Evolutionary conservation across 2,797 vertebrate genomes (phyloP), one percentile per base, ranked within the genome.

Genomic region (Brachyalestes nurse): DNA sequence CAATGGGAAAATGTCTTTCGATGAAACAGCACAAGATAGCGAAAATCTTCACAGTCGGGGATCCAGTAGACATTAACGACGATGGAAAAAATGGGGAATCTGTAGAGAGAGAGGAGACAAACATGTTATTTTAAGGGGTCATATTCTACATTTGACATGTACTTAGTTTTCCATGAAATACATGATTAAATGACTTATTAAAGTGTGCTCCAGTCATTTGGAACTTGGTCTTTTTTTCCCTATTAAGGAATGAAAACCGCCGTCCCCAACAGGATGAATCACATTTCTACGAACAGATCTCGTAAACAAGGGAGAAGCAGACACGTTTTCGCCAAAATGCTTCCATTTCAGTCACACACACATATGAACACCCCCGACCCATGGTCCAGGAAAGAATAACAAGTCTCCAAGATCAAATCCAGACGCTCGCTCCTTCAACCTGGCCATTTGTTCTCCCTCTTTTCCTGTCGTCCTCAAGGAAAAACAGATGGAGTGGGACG

Each of bases 41-140:
- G 72, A 86, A 80, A 80, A 88, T 92, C 91, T 92, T 94, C 93
- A 93, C 93, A 93, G 92, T 91, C 87, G 88, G 89, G 89, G 92
- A 89, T 93, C 92, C 90, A 92, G 92, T 88, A 87, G 90, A 92
- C 90, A 88, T 91, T 87, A 90, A 62, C 45, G 21, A 66, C 65
- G 28, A 70, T 28, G 53, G 83, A 86, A 91, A 45, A 86, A 90
- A 78, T 42, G 86, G 82, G 88, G 87, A 85, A 90, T 91, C 95
- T 95, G 89, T 79, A 76, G 80, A 81, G 64, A 82, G 64, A 82
- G 62, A 65, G 38, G 72, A 86, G 57, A 81, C 19, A 80, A 75
- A 6, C 78, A 69, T 23, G 64, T 38, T 65, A 2, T 57, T 57
- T 7, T 42, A 49, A 12, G 12, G 47, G 47, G 2, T 12, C 47